Evolutionary conservation across 2,113 vertebrate species (phyloP), one percentile per base, ranked within the genome.

Genomic region (Proterorhinus semilunaris): DNA sequence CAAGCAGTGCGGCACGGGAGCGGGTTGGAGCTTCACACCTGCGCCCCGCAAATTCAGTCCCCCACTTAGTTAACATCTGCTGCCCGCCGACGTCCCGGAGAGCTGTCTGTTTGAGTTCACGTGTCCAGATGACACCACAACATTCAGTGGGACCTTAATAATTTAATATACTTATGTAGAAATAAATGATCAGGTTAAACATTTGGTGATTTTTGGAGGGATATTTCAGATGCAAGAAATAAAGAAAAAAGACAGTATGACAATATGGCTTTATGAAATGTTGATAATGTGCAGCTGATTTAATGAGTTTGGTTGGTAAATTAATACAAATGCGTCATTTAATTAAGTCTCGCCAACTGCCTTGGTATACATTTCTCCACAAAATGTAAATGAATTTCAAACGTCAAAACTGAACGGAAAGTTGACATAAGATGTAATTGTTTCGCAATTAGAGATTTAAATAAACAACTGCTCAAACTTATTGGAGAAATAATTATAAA

Each of bases 21-120:
- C 66, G 27, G 54, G 69, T 67, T 51, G 63, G 70, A 42, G 17
- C 6, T n/a, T 65, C 74, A 79, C 83, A 88, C 86, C 86, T 88
- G 85, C 83, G 74, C 74, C 80, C 73, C 13, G 65, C 62, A 52
- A 72, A 51, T 61, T 70, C 51, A 84, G 27, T 10, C 61, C 44
- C 72, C 69, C 68, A 65, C 65, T 63, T 55, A 45, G 62, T 58
- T 55, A 61, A 81, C 79, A 74, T 78, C 49, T 83, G 83, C 64
- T 80, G 43, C 9, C 51, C 54, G 21, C 74, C 67, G 50, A 47
- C 17, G 51, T 55, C 55, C 62, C n/a, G 52, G 10, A 49, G 6
- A 16, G 65, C 69, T 44, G 47, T 51, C 52, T 66, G 64, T 66
- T 71, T 15, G 27, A 21, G 21, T 68, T 65, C 48, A 57, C 36